Conservation (phyloP, 2,888 invertebrate species). For the Linhomoeus sp. region DNA sequence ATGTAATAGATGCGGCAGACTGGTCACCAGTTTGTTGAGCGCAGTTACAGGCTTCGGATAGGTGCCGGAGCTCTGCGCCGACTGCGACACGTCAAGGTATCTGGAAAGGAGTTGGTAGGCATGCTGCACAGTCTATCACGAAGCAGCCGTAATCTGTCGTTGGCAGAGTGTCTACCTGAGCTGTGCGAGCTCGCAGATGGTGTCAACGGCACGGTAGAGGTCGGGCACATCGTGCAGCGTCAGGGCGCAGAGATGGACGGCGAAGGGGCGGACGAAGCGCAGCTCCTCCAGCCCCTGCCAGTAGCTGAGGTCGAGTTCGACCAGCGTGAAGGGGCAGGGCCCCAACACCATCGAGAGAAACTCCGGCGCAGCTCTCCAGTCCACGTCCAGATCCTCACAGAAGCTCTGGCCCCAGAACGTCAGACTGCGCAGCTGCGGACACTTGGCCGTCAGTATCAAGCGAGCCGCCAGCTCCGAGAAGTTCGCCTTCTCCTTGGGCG, state of each 20-base stretch:
- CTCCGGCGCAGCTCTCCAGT: too few relatives aligned
- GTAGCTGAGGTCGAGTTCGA: conserved; percentile 50
- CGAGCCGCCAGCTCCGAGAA: too few relatives aligned
- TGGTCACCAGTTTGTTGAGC: conserved; percentile 48
- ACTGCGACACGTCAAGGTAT: conserved; percentile 59
- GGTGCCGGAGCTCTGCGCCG: conserved; percentile 42
- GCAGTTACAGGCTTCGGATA: conserved; percentile 53
- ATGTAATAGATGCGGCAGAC: conserved; percentile 52
- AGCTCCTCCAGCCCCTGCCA: conserved; percentile 45
- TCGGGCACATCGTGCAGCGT: conserved; percentile 58
- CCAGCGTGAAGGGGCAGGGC: conserved; percentile 29
- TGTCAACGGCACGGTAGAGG: conserved; percentile 36
- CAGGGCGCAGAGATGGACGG: conserved; percentile 45
- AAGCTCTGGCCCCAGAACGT: too few relatives aligned
- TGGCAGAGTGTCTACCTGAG: conserved; percentile 38
- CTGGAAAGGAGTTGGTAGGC: conserved; percentile 37
- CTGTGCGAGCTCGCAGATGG: conserved; percentile 34
- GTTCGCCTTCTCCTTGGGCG: too few relatives aligned
- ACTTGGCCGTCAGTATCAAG: too few relatives aligned
- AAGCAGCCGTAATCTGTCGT: too few relatives aligned
- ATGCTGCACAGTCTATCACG: too few relatives aligned
- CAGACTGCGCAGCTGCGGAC: too few relatives aligned
- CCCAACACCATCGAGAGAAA: too few relatives aligned
- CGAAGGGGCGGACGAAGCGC: conserved; percentile 45
- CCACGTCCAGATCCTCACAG: too few relatives aligned